A percentile compares a stretch with the other conserved stretches of the same genome.
These are phyloP conservation scores for Pegoplata infirma DNA, from an alignment of 2,888 invertebrate species.

Conservation along the genomic window DNA sequence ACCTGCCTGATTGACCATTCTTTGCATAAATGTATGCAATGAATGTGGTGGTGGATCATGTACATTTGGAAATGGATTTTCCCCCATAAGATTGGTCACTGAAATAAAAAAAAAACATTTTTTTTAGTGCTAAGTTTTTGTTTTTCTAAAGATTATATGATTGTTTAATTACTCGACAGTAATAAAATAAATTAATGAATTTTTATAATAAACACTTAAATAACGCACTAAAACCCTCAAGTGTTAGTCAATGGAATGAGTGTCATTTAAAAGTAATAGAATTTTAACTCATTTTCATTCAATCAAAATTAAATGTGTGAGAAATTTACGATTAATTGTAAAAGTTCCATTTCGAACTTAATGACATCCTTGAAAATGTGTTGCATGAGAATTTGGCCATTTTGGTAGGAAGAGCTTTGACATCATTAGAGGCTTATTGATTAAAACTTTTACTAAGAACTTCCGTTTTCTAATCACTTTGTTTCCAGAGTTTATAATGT, in stretches of 20 bases:
- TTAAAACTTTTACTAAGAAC: neutral
- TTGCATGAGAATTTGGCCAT: neutral
- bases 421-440: neutral
- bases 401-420: neutral
- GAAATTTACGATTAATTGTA: neutral
- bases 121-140: neutral
- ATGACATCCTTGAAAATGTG: neutral
- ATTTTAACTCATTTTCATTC: too few species aligned
- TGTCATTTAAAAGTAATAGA: too few species aligned
- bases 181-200: neutral
- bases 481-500: too few species aligned
- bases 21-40: slow-evolving; percentile 3
- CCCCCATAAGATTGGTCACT: neutral
- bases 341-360: neutral
- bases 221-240: neutral
- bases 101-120: neutral
- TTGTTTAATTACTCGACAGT: neutral
- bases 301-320: neutral
- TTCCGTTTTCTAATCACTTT: neutral
- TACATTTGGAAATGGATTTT: slow-evolving; percentile 1
- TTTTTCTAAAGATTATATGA: neutral
- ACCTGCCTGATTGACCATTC: slow-evolving; percentile 10
- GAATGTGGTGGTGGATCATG: neutral
- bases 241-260: too few species aligned
- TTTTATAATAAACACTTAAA: neutral